Conservation (phyloP, 2,888 invertebrate genomes). For the Philonicus albiceps region DNA sequence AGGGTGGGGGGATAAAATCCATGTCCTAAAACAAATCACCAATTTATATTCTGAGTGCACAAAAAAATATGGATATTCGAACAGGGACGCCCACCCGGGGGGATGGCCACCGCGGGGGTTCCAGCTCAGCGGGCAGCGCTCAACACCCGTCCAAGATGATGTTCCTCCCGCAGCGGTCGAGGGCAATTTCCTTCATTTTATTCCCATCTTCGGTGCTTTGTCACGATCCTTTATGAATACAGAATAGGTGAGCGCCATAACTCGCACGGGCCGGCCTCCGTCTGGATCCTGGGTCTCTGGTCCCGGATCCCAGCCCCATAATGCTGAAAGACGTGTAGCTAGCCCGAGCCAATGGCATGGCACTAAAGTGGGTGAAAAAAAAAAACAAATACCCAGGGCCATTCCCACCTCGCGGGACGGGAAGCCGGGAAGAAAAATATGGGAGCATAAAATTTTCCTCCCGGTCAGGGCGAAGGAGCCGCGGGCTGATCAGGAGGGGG, state of each 20-base stretch:
- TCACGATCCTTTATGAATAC: conserved; percentile 49
- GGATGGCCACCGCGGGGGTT: neutral
- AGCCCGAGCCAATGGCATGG: conserved; percentile 43
- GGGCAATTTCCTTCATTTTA: conserved; percentile 46
- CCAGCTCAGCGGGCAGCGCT: conserved; percentile 26
- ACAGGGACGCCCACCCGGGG: conserved; percentile 14
- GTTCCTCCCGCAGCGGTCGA: conserved; percentile 10
- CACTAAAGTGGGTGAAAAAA: conserved; percentile 42
- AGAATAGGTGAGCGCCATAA: conserved; percentile 43
- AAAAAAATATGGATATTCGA: conserved; percentile 49
- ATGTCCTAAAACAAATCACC: conserved; percentile 47
- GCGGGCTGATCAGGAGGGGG: neutral
- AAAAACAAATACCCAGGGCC: neutral
- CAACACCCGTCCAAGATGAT: neutral
- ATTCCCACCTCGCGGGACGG: conserved; percentile 17
- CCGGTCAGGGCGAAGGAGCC: neutral
- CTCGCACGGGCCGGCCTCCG: conserved; percentile 10
- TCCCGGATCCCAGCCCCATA: neutral
- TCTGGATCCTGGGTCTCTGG: neutral
- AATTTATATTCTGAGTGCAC: conserved; percentile 50
- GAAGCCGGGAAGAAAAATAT: conserved; percentile 32
- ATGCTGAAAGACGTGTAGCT: conserved; percentile 44
- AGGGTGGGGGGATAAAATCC: neutral
- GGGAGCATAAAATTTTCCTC: conserved; percentile 36
- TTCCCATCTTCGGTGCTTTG: conserved; percentile 47